phyloP scores from a whole-genome alignment of 2,888 invertebrate genomes.

The Abrostola triplasia region DNA sequence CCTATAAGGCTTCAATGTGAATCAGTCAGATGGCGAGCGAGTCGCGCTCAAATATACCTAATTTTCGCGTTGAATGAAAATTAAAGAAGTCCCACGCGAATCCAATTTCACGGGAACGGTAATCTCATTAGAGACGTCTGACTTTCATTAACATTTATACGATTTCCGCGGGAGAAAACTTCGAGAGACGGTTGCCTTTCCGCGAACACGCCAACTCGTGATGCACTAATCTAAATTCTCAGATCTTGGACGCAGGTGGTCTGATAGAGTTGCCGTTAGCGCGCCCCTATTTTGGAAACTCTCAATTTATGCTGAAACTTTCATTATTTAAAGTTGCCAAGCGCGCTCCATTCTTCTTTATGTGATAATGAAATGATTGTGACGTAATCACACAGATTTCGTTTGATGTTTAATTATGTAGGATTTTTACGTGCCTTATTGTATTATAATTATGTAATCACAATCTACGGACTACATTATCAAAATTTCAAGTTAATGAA shows the following conservation, averaged over 20 bases:
- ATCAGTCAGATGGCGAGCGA: conserved; percentile 63
- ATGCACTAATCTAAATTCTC: conserved; percentile 83
- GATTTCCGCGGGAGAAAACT: conserved; percentile 80
- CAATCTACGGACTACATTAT: background rate
- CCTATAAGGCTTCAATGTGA: conserved; percentile 58
- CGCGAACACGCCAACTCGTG: conserved; percentile 63
- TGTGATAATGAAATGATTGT: conserved; percentile 47
- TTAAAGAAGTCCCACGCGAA: conserved; percentile 85
- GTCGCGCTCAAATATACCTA: conserved; percentile 71
- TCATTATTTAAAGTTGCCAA: conserved; percentile 55
- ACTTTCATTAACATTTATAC: conserved; percentile 87
- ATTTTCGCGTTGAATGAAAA: conserved; percentile 85
- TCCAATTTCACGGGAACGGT: conserved; percentile 85
- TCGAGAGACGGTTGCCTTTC: conserved; percentile 68
- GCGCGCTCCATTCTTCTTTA: conserved; percentile 51
- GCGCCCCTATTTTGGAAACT: conserved; percentile 66
- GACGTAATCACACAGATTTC: conserved; percentile 36
- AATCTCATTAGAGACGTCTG: conserved; percentile 86
- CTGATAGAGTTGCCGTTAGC: conserved; percentile 71
- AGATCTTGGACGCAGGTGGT: conserved; percentile 75
- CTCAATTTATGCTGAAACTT: conserved; percentile 76
- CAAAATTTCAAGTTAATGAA: background rate
- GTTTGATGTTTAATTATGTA: conserved; percentile 21
- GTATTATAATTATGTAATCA: conserved; percentile 4
- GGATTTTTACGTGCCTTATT: conserved; percentile 11